These are phyloP conservation scores for Axinella damicornis DNA, from an alignment of 37 sponge, comb jelly and placozoan species.

Conservation along the genomic window DNA sequence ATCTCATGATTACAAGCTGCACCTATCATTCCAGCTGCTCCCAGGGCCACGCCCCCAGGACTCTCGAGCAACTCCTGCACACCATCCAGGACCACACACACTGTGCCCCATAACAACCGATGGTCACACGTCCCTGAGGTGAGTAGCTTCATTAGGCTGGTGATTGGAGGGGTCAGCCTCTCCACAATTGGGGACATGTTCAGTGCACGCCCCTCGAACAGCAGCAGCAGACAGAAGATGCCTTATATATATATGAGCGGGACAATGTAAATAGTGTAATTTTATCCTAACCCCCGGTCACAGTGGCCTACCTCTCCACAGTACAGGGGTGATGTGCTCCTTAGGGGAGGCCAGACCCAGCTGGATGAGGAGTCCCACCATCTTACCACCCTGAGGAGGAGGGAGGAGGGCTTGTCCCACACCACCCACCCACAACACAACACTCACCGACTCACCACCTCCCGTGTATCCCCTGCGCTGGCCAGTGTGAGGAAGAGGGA, in stretches of 20 bases:
- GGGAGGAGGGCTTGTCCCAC: background rate
- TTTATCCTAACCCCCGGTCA: too few relatives aligned
- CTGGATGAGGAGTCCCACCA: background rate
- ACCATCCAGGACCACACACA: constrained; percentile 26
- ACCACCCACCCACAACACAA: too few relatives aligned
- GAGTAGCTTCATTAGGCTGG: background rate
- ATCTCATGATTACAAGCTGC: background rate
- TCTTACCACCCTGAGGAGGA: background rate
- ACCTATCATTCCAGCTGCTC: constrained; percentile 7
- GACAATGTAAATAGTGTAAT: too few relatives aligned
- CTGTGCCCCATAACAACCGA: constrained; percentile 13
- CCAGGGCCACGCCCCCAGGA: background rate
- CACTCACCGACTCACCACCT: constrained; percentile 8
- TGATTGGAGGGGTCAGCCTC: background rate
- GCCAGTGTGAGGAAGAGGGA: constrained; percentile 28
- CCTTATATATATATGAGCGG: too few relatives aligned
- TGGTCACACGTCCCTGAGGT: background rate
- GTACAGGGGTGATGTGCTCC: background rate
- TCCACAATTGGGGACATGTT: background rate
- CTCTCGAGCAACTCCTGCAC: background rate
- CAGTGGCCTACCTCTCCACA: constrained; percentile 6
- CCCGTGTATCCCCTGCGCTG: background rate
- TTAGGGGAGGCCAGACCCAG: background rate
- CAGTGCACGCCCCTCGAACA: background rate
- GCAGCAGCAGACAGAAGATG: constrained; percentile 6